Evolutionary conservation across 2,113 vertebrate species (phyloP).

Genomic region (Gymnorhina tibicen): DNA sequence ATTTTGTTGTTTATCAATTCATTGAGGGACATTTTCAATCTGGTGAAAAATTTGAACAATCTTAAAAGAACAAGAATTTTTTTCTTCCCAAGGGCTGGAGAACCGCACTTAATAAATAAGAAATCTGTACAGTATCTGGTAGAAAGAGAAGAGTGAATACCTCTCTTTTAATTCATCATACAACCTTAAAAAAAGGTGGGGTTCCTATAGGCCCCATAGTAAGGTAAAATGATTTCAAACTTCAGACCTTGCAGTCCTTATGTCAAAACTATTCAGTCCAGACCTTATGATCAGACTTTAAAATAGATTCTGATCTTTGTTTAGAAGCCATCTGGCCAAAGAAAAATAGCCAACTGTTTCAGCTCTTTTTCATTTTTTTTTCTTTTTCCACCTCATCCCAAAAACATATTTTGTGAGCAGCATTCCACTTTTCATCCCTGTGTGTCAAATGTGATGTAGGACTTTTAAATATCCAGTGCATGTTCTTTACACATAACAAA

Average conservation of each 20-base stretch:
- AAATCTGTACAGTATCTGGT: background rate
- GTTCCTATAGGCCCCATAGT: background rate
- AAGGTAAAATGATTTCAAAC: background rate
- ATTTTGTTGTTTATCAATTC: background rate
- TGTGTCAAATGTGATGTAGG: constrained; percentile 45
- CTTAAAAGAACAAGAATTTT: background rate
- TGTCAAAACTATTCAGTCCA: background rate
- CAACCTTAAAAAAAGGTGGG: background rate
- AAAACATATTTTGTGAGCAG: constrained; percentile 8
- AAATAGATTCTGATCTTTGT: constrained; percentile 40
- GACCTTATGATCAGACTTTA: constrained; percentile 1
- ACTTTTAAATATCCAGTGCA: constrained; percentile 12
- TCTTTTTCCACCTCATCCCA: background rate
- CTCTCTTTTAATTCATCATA: background rate
- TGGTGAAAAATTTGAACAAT: background rate
- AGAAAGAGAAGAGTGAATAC: background rate
- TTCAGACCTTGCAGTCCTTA: background rate
- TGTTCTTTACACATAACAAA: constrained; percentile 60
- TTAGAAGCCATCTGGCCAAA: constrained; percentile 56
- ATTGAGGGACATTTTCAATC: background rate
- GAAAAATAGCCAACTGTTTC: constrained; percentile 53
- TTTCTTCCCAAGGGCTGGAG: background rate
- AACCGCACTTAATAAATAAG: background rate
- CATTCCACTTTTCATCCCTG: constrained; percentile 38
- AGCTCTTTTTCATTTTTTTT: background rate